These are phyloP conservation scores for Leptinotarsa peninsularis DNA, from an alignment of 2,888 invertebrate species.

Conservation along the genomic window DNA sequence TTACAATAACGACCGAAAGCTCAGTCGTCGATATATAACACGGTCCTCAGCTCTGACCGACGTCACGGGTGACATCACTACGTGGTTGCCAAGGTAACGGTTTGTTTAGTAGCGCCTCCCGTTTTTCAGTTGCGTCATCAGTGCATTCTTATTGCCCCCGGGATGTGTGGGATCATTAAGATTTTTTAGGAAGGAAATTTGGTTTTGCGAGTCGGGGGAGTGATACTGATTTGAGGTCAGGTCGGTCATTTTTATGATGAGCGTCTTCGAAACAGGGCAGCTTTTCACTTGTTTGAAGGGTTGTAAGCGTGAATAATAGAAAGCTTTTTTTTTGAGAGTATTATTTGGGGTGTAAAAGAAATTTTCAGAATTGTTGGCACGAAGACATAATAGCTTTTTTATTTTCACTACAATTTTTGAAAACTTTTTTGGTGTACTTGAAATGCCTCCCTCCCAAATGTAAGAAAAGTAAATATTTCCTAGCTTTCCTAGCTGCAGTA, in stretches of 20 bases:
- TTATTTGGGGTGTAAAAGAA: too few relatives aligned
- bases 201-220: slow-evolving; percentile 3
- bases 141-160: slow-evolving; percentile 31
- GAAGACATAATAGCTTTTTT: too few relatives aligned
- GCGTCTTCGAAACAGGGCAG: not conserved
- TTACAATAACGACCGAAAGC: slow-evolving; percentile 53
- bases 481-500: too few relatives aligned
- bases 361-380: too few relatives aligned
- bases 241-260: not conserved
- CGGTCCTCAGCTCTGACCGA: slow-evolving; percentile 60
- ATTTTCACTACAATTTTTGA: too few relatives aligned
- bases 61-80: slow-evolving; percentile 63
- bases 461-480: too few relatives aligned
- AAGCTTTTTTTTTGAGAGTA: too few relatives aligned
- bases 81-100: slow-evolving; percentile 61
- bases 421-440: too few relatives aligned
- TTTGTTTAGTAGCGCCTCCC: slow-evolving; percentile 66
- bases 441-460: too few relatives aligned
- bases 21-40: slow-evolving; percentile 65
- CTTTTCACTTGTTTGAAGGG: too few relatives aligned
- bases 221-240: not conserved
- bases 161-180: slow-evolving; percentile 30
- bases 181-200: not conserved
- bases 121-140: slow-evolving; percentile 72
- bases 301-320: too few relatives aligned